Percentiles rank a stretch among this genome's conserved stretches.
Conservation (phyloP, 1,140 invertebrate genomes). For the Cecropterus lyciades region DNA sequence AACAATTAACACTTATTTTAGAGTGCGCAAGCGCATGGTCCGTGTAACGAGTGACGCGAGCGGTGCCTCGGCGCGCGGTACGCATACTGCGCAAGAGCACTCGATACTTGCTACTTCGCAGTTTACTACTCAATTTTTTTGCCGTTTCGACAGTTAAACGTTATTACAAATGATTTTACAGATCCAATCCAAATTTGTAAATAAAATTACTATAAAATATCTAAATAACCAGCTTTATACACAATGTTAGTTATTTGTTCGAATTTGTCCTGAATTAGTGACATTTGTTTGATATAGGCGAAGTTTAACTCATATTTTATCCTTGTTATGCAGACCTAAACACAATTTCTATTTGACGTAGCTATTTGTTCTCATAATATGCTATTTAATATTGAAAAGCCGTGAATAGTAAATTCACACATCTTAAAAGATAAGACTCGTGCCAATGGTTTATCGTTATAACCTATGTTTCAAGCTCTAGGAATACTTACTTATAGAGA, state of each 20-base stretch:
- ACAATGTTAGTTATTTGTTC: not conserved
- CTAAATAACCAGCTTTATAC: not conserved
- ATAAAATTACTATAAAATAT: conserved; percentile 4
- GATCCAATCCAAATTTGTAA: not conserved
- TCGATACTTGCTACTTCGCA: conserved; percentile 28
- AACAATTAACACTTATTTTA: conserved; percentile 40
- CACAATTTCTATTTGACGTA: not conserved
- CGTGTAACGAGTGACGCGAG: conserved; percentile 46
- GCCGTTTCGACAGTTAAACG: conserved; percentile 13
- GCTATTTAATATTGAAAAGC: too few species aligned
- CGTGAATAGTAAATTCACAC: too few species aligned
- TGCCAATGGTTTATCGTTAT: too few species aligned
- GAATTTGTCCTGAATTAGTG: not conserved
- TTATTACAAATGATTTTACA: conserved; percentile 15
- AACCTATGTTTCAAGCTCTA: too few species aligned
- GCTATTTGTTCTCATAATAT: not conserved
- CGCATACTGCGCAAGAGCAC: conserved; percentile 46
- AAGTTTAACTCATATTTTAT: not conserved
- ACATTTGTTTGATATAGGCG: not conserved
- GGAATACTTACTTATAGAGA: too few species aligned
- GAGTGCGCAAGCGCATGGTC: conserved; percentile 29
- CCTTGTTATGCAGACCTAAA: not conserved
- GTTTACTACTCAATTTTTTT: conserved; percentile 28
- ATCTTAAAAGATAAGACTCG: too few species aligned
- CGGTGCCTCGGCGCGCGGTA: conserved; percentile 43